Evolutionary conservation across 2,113 vertebrate genomes (phyloP), one percentile per base, ranked within the genome.

Genomic region (Takifugu flavidus): DNA sequence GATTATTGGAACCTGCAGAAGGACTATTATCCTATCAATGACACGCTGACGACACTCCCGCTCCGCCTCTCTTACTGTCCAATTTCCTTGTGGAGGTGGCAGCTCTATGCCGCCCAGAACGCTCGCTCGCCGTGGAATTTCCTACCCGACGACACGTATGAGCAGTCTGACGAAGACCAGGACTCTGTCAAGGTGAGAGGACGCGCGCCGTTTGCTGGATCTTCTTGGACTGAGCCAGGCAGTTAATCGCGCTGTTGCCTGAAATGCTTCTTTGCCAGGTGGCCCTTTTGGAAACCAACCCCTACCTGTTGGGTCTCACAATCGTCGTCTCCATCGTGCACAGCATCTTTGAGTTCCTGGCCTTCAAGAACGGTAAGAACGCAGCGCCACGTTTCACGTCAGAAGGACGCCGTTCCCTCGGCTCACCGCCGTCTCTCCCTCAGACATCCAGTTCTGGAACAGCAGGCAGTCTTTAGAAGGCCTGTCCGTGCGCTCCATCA

Each of bases 391-490:
- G 34, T 49, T 13, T 46, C 2, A 47, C 27, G 42, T 45, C 27
- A 25, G 2, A 39, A 28, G 6, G 6, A 3, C 34, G 44, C 25
- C 2, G 2, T 43, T 28, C 5, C 25, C 29, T 66, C 26, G 42
- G 34, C 25, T 46, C 25, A 0, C 3, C 26, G 1, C 8, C 3
- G 0, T 75, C 43, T 67, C 46, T 53, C 70, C 64, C 53, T 7
- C 82, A 98, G 96, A 98, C 50, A 98, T 98, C 89, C 96, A 98
- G 86, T 98, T 98, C 85, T 98, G 96, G 96, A 98, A 97, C 83
- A 98, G 95, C 76, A 90, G 96, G 25, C 96, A 98, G 65, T 98
- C 96, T n/a, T 82, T 98, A 42, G 96, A 98, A 71, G 96, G 96
- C 0, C 90, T 98, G 4, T 98, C 96, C 0, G 96, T 98, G 55